A percentile compares a stretch with the other conserved stretches of the same genome.
These are phyloP conservation scores for Dioctria linearis DNA, from an alignment of 2,888 invertebrate genomes.

Conservation along the genomic window DNA sequence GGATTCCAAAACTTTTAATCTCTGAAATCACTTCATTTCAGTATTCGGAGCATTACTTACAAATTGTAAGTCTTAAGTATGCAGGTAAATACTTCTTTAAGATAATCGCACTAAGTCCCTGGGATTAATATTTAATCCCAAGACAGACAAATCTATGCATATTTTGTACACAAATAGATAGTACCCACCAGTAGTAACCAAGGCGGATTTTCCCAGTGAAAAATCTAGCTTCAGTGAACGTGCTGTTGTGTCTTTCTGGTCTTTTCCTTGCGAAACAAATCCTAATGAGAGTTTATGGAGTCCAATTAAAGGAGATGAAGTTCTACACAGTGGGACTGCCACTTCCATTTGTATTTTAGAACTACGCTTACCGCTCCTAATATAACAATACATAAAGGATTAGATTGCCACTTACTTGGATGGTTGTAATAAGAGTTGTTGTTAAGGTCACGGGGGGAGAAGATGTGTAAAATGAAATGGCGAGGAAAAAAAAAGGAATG, in stretches of 20 bases:
- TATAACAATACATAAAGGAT: not conserved
- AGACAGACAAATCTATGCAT: not conserved
- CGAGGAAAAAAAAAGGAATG: too few relatives aligned
- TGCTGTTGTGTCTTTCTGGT: not conserved
- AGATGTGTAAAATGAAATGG: too few relatives aligned
- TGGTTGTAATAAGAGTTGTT: too few relatives aligned
- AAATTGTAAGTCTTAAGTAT: not conserved
- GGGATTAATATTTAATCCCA: not conserved
- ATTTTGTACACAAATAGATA: too few relatives aligned
- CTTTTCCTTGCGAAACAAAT: not conserved
- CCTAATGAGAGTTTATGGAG: not conserved
- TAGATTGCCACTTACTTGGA: not conserved
- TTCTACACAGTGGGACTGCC: not conserved
- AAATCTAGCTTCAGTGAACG: too few relatives aligned
- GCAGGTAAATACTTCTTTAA: not conserved
- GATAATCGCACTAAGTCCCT: not conserved
- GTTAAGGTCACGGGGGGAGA: too few relatives aligned
- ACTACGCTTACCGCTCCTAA: not conserved
- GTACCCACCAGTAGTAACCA: too few relatives aligned
- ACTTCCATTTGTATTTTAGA: not conserved
- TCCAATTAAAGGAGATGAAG: not conserved
- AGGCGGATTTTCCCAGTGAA: too few relatives aligned
- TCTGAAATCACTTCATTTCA: not conserved
- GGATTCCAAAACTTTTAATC: not conserved
- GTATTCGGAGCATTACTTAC: not conserved